Evolutionary conservation across 2,797 vertebrate genomes (phyloP).

Genomic region (Aulostomus chinensis): DNA sequence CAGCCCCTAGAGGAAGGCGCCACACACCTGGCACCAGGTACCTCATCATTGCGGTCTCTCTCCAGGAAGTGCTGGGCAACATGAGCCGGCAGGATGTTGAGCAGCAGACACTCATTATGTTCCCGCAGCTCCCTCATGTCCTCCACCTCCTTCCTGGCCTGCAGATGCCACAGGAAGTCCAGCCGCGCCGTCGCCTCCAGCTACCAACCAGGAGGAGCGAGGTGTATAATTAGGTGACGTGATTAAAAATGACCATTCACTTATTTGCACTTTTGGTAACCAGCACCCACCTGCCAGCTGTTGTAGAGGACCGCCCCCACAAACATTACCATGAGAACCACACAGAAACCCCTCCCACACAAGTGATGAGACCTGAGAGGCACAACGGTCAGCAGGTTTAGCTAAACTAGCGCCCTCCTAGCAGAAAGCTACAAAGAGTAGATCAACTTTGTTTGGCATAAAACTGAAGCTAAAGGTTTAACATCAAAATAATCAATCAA

Average conservation of each 20-base stretch:
- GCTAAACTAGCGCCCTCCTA: too few species aligned
- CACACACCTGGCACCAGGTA: constrained; percentile 14
- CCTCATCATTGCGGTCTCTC: constrained; percentile 61
- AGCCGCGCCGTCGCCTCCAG: constrained; percentile 73
- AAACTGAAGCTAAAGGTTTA: too few species aligned
- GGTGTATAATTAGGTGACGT: too few species aligned
- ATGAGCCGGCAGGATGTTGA: constrained; percentile 76
- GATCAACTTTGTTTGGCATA: too few species aligned
- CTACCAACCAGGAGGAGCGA: constrained; percentile 41
- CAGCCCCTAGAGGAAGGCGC: background rate
- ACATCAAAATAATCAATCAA: too few species aligned
- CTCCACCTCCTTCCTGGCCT: constrained; percentile 76
- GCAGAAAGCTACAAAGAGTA: too few species aligned
- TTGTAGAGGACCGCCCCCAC: constrained; percentile 41
- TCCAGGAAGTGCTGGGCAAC: constrained; percentile 74
- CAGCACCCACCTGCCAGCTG: constrained; percentile 46
- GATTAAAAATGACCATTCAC: too few species aligned
- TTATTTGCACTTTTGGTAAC: too few species aligned
- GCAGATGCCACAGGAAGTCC: constrained; percentile 78
- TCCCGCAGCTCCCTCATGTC: constrained; percentile 76
- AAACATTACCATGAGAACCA: constrained; percentile 49
- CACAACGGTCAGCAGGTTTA: too few species aligned
- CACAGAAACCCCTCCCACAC: constrained; percentile 31
- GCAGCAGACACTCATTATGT: constrained; percentile 75
- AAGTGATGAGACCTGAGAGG: constrained; percentile 36